Conservation (phyloP, 2,113 vertebrate genomes). For the Condylura cristata region DNA sequence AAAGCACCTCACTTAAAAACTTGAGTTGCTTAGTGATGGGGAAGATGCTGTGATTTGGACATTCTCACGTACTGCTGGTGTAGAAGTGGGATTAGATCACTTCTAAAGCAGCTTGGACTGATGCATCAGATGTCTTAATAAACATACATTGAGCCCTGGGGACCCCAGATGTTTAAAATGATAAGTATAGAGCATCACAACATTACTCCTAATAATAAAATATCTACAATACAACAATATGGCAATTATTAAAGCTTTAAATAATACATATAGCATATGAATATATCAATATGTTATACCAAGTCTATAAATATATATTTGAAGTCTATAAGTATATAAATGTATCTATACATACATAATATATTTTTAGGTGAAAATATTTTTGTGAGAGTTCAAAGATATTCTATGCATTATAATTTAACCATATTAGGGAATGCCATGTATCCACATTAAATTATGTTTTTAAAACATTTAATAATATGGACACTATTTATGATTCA, state of each 20-base stretch:
- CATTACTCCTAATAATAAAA: background rate
- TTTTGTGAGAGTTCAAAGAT: background rate
- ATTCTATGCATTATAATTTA: background rate
- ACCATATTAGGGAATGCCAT: background rate
- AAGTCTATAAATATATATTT: background rate
- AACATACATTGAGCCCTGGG: background rate
- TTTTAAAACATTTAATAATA: slow-evolving; percentile 26
- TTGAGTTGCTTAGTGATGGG: background rate
- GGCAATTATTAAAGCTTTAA: background rate
- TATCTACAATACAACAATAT: background rate
- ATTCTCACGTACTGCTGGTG: background rate
- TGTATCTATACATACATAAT: background rate
- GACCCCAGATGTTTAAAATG: background rate
- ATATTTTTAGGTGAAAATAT: background rate
- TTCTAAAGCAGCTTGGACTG: background rate
- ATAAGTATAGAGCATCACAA: background rate
- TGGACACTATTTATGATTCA: background rate
- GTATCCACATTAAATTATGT: slow-evolving; percentile 9
- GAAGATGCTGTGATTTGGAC: background rate
- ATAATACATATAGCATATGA: background rate
- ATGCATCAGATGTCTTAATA: background rate
- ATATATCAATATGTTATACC: background rate
- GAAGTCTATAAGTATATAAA: background rate
- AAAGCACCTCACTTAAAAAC: background rate
- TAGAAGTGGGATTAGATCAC: background rate